These are phyloP conservation scores for Vireo altiloquus DNA, from an alignment of 2,113 vertebrate genomes.

Conservation along the genomic window DNA sequence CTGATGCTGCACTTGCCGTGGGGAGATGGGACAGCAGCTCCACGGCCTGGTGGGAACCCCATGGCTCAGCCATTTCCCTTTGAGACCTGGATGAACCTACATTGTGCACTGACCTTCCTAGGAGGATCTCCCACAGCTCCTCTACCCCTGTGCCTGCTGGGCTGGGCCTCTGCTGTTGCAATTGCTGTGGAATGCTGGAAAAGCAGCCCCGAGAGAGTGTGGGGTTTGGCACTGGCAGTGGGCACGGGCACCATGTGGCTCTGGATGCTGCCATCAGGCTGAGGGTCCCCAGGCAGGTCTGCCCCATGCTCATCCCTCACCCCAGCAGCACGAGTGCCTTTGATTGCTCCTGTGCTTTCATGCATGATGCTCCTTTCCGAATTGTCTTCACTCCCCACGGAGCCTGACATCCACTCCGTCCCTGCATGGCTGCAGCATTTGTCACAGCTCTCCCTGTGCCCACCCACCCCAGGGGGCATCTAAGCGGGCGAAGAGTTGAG, in stretches of 20 bases:
- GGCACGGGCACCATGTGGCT: rapidly evolving
- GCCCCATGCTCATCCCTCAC: rapidly evolving
- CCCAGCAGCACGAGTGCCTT: not conserved
- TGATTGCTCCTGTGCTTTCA: not conserved
- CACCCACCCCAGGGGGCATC: not conserved
- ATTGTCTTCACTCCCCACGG: rapidly evolving
- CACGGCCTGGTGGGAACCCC: rapidly evolving
- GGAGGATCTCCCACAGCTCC: not conserved
- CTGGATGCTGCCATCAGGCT: rapidly evolving
- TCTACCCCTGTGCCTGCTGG: not conserved
- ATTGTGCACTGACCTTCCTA: not conserved
- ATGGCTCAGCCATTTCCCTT: not conserved
- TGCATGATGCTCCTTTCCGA: not conserved
- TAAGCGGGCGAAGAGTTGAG: not conserved
- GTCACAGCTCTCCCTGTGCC: not conserved
- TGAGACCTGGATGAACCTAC: not conserved
- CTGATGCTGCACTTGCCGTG: rapidly evolving
- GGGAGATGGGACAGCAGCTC: not conserved
- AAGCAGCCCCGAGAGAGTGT: not conserved
- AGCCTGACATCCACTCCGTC: not conserved
- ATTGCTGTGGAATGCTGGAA: not conserved
- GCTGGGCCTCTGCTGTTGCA: not conserved
- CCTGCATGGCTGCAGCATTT: not conserved
- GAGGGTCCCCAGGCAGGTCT: not conserved
- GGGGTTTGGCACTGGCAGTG: not conserved